A percentile compares a stretch with the other conserved stretches of the same genome.
These are phyloP conservation scores for Clupea harengus DNA, from an alignment of 2,113 vertebrate species.

Conservation along the genomic window DNA sequence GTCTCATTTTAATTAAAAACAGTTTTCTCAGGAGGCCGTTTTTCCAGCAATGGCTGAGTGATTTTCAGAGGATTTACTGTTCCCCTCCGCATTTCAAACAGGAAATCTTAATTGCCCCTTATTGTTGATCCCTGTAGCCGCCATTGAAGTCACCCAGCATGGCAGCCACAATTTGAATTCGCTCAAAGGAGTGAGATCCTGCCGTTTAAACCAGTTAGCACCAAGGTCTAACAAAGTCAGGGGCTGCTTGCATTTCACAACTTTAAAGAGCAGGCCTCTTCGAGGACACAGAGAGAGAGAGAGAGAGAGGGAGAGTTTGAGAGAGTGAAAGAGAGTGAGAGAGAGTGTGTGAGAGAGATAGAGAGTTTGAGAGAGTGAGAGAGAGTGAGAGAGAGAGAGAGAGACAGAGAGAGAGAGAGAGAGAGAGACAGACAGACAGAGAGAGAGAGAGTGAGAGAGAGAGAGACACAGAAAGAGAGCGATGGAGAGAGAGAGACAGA, in stretches of 20 bases:
- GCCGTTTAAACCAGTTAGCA: background rate
- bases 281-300: background rate
- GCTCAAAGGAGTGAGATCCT: background rate
- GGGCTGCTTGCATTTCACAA: background rate
- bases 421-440: background rate
- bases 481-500: background rate
- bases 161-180: background rate
- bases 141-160: background rate
- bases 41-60: background rate
- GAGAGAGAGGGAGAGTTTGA: background rate
- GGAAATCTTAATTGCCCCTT: background rate
- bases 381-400: too few species aligned
- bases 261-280: background rate
- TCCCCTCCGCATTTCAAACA: background rate
- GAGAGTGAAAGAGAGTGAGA: too few species aligned
- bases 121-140: background rate
- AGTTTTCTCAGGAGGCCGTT: background rate
- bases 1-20: constrained; percentile 11
- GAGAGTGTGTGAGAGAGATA: too few species aligned
- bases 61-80: background rate
- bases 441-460: background rate
- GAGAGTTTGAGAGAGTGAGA: too few species aligned
- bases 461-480: too few species aligned
- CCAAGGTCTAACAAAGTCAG: background rate
- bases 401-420: too few species aligned